These are phyloP conservation scores for Rhodinocichla rosea DNA, from an alignment of 2,113 vertebrate genomes.

Conservation along the genomic window DNA sequence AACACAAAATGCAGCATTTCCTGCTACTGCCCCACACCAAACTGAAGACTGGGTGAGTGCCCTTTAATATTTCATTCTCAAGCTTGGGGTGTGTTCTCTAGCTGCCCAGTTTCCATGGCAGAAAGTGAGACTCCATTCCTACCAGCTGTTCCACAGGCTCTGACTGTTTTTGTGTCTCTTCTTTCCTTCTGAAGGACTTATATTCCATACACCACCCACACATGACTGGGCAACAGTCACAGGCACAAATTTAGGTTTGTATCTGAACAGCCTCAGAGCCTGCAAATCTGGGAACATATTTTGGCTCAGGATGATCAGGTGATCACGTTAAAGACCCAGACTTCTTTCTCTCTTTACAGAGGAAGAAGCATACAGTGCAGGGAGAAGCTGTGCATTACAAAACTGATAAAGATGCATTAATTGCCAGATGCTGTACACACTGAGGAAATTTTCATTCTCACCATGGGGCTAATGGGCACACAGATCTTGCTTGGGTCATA, in stretches of 20 bases:
- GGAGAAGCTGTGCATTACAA: not conserved
- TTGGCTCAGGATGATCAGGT: not conserved
- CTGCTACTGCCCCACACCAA: not conserved
- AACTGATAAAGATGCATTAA: not conserved
- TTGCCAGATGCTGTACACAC: not conserved
- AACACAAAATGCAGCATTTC: not conserved
- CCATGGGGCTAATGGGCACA: not conserved
- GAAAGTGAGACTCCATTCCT: not conserved
- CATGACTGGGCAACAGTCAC: not conserved
- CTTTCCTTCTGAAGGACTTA: not conserved
- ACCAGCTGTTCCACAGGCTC: not conserved
- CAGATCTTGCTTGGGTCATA: not conserved
- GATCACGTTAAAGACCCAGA: not conserved
- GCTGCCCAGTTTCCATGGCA: not conserved
- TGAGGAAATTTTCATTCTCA: not conserved
- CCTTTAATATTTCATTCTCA: not conserved
- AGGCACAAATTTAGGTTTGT: not conserved
- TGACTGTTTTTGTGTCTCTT: not conserved
- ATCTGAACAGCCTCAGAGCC: not conserved
- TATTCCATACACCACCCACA: not conserved
- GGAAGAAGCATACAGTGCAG: not conserved
- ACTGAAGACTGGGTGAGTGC: not conserved
- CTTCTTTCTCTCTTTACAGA: not conserved
- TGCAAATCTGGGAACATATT: not conserved
- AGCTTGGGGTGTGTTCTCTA: not conserved